phyloP scores from a whole-genome alignment of 2,888 invertebrate species.

The Agrotis ipsilon region DNA sequence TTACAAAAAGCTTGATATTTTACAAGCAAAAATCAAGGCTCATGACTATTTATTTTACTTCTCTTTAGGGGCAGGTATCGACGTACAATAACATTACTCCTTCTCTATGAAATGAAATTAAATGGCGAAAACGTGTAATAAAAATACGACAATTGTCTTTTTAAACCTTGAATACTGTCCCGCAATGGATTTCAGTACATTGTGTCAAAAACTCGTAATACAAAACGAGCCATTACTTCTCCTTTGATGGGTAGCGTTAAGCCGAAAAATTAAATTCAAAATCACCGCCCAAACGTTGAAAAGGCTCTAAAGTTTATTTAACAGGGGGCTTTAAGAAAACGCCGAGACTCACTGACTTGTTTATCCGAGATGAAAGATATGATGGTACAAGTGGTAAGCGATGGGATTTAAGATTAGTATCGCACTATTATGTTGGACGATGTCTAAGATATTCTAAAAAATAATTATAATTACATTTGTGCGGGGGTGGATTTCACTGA shows the following conservation, averaged over 20 bases:
- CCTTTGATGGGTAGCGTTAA: slow-evolving; percentile 59
- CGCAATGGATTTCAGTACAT: slow-evolving; percentile 31
- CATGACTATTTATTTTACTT: no score
- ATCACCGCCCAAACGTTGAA: slow-evolving; percentile 70
- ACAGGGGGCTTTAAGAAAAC: slow-evolving; percentile 74
- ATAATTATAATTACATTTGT: neutral
- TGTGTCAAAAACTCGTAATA: slow-evolving; percentile 56
- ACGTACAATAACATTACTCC: neutral
- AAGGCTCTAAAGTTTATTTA: slow-evolving; percentile 77
- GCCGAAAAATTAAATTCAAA: slow-evolving; percentile 76
- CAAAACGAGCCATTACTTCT: slow-evolving; percentile 61
- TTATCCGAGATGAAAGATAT: slow-evolving; percentile 75
- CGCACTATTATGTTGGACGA: slow-evolving; percentile 6
- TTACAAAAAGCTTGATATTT: neutral
- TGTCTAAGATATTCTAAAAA: neutral
- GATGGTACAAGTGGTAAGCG: slow-evolving; percentile 65
- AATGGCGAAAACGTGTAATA: neutral
- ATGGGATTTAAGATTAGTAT: slow-evolving; percentile 38
- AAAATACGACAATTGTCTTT: slow-evolving; percentile 22
- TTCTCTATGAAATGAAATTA: neutral
- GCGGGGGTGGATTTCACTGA: neutral
- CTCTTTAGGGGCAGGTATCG: neutral
- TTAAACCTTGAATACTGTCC: slow-evolving; percentile 22
- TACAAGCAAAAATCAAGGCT: no score
- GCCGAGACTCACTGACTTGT: slow-evolving; percentile 70